phyloP scores from a whole-genome alignment of 2,113 vertebrate genomes.

The Melanerpes aurifrons region DNA sequence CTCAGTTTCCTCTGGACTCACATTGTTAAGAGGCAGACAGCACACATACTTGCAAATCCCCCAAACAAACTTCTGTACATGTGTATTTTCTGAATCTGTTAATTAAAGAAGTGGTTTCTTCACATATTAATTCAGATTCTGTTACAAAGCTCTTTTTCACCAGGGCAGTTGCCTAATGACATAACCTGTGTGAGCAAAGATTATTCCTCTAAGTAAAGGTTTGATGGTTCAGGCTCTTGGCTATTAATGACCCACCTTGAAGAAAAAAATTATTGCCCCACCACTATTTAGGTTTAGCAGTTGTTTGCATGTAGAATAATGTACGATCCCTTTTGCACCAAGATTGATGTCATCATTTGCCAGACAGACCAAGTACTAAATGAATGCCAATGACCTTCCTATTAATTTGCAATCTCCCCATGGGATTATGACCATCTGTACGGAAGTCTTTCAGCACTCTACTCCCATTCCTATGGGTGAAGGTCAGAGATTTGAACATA shows the following conservation, averaged over 20 bases:
- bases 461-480: neutral
- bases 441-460: neutral
- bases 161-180: neutral
- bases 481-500: neutral
- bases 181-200: neutral
- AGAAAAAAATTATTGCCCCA: conserved; percentile 22
- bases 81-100: neutral
- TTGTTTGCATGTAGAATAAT: conserved; percentile 55
- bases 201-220: neutral
- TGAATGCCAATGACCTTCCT: conserved; percentile 28
- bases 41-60: neutral
- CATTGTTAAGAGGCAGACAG: neutral
- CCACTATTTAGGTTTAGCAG: conserved; percentile 43
- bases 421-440: neutral
- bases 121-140: neutral
- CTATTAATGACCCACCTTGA: conserved; percentile 15
- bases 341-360: conserved; percentile 39
- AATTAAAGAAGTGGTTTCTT: conserved; percentile 29
- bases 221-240: neutral
- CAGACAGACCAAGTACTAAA: conserved; percentile 11
- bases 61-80: neutral
- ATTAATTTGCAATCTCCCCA: neutral
- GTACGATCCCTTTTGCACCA: conserved; percentile 15
- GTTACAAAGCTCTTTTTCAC: neutral
- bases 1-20: neutral